phyloP scores from a whole-genome alignment of 2,113 vertebrate genomes.

The Macrotis lagotis region DNA sequence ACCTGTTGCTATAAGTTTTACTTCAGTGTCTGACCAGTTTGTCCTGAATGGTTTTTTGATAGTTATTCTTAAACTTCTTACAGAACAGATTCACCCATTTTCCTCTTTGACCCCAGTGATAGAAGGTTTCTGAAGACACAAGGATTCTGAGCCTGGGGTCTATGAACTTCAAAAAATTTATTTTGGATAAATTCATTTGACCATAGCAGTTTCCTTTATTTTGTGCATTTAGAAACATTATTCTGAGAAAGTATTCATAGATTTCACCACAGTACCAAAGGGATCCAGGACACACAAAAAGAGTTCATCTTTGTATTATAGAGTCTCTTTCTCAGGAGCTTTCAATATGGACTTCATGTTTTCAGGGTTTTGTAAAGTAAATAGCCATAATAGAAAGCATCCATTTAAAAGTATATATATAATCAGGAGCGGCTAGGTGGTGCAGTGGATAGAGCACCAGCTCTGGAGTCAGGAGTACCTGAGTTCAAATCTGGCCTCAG shows the following conservation, averaged over 20 bases:
- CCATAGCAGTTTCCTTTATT: neutral
- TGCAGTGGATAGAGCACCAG: too few species aligned
- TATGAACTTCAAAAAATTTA: neutral
- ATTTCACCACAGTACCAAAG: neutral
- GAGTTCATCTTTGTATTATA: neutral
- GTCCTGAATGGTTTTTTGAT: neutral
- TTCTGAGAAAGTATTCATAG: neutral
- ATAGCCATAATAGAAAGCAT: neutral
- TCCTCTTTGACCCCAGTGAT: neutral
- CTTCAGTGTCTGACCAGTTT: neutral
- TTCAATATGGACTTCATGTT: neutral
- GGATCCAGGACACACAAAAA: neutral
- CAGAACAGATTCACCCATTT: neutral
- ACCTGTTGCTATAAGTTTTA: neutral
- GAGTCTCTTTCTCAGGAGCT: neutral
- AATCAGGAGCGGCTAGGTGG: too few species aligned
- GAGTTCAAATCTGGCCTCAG: too few species aligned
- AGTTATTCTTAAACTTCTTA: neutral
- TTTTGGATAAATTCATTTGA: neutral
- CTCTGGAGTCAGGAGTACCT: too few species aligned
- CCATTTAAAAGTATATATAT: neutral
- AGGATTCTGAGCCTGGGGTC: neutral
- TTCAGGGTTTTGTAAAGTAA: neutral
- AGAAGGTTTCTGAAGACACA: neutral
- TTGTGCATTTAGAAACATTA: neutral